A percentile compares a stretch with the other conserved stretches of the same genome.
Evolutionary conservation across 2,797 vertebrate genomes (phyloP).

Genomic region (Dallia pectoralis): DNA sequence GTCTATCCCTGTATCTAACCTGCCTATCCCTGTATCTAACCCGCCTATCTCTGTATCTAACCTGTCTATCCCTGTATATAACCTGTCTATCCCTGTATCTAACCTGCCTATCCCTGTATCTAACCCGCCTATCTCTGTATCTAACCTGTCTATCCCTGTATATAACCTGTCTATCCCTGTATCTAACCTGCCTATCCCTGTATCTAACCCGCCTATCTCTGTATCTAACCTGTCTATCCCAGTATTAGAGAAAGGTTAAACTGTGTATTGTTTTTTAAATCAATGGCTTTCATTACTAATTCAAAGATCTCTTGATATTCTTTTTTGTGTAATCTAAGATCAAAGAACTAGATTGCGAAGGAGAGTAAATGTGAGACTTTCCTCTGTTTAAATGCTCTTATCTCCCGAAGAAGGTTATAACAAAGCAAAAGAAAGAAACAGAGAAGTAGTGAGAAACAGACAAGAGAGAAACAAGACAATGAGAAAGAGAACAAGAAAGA

Average conservation of each 20-base stretch:
- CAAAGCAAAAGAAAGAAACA: constrained; percentile 13
- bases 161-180: too few relatives aligned
- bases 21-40: too few relatives aligned
- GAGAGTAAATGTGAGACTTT: constrained; percentile 49
- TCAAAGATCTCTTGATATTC: constrained; percentile 57
- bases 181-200: too few relatives aligned
- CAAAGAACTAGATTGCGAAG: constrained; percentile 35
- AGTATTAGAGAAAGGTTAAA: constrained; percentile 38
- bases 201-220: background rate
- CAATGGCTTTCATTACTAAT: constrained; percentile 61
- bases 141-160: too few relatives aligned
- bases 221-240: background rate
- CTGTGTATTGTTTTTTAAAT: constrained; percentile 52
- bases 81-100: too few relatives aligned
- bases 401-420: background rate
- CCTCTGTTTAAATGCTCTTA: constrained; percentile 40
- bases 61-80: too few relatives aligned
- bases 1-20: too few relatives aligned
- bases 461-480: background rate
- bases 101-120: too few relatives aligned
- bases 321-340: constrained; percentile 37
- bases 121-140: too few relatives aligned
- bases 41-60: too few relatives aligned
- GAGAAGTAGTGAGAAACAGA: background rate
- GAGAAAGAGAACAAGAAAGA: background rate